Conservation (phyloP, 2,797 vertebrate genomes). For the Fringilla coelebs region DNA sequence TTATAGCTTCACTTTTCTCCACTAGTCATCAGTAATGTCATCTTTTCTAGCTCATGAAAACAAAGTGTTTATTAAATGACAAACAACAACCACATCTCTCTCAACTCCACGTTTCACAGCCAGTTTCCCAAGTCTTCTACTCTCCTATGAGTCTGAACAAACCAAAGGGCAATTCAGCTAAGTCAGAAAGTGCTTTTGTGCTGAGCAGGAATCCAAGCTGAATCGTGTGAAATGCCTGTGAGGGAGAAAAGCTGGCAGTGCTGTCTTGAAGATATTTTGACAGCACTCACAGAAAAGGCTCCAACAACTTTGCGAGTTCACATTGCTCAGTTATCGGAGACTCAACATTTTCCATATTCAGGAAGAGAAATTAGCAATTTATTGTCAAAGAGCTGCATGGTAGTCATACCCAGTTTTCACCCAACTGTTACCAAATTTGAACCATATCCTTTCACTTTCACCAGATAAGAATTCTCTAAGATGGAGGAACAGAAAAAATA, state of each 20-base stretch:
- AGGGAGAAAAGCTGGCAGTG: background rate
- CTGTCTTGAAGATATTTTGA: background rate
- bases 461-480: background rate
- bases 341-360: background rate
- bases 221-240: background rate
- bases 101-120: background rate
- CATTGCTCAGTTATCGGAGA: background rate
- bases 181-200: background rate
- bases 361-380: background rate
- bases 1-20: slow-evolving; percentile 30
- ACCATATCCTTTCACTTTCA: background rate
- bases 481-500: background rate
- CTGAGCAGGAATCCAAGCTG: background rate
- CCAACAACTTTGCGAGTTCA: background rate
- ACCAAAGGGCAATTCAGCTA: background rate
- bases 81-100: slow-evolving; percentile 2
- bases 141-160: background rate
- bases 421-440: background rate
- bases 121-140: background rate
- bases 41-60: slow-evolving; percentile 38
- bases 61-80: slow-evolving; percentile 33
- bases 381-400: background rate
- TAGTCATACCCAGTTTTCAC: background rate
- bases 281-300: background rate
- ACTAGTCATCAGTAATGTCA: slow-evolving; percentile 47